Conservation (phyloP, 1,140 invertebrate species). For the Coenobita brevimanus region DNA sequence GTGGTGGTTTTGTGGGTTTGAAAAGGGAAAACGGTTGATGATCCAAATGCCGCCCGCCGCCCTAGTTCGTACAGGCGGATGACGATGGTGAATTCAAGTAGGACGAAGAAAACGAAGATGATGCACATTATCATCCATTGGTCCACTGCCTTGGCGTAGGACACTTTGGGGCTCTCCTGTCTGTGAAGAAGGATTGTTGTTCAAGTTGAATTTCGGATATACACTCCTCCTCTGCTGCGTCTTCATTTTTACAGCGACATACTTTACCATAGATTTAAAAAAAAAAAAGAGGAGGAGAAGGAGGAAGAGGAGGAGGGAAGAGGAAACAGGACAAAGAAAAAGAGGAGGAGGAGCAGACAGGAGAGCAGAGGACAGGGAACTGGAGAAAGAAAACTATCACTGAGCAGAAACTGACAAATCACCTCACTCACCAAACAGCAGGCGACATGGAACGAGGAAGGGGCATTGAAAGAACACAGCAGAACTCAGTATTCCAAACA, state of each 20-base stretch:
- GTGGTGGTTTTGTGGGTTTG: no score
- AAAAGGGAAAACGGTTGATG: no score
- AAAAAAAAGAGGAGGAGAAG: not conserved
- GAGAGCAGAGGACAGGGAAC: not conserved
- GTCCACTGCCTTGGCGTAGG: slow-evolving; percentile 81
- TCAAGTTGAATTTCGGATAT: no score
- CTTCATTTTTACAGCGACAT: no score
- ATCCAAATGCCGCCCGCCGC: not conserved
- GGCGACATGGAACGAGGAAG: not conserved
- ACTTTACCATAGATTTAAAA: no score
- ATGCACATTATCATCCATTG: slow-evolving; percentile 83
- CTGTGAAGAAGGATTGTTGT: slow-evolving; percentile 42
- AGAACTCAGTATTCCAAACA: no score
- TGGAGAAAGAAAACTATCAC: not conserved
- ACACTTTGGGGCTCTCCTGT: slow-evolving; percentile 71
- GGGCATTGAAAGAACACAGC: no score
- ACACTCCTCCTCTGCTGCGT: no score
- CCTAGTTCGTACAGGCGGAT: slow-evolving; percentile 70
- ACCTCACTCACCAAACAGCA: no score
- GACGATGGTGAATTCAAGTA: slow-evolving; percentile 83
- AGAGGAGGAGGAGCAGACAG: not conserved
- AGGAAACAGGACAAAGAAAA: not conserved
- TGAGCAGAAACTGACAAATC: no score
- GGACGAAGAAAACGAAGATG: slow-evolving; percentile 81
- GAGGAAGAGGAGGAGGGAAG: not conserved